Evolutionary conservation across 2,113 vertebrate genomes (phyloP).

Genomic region (Strix aluco): DNA sequence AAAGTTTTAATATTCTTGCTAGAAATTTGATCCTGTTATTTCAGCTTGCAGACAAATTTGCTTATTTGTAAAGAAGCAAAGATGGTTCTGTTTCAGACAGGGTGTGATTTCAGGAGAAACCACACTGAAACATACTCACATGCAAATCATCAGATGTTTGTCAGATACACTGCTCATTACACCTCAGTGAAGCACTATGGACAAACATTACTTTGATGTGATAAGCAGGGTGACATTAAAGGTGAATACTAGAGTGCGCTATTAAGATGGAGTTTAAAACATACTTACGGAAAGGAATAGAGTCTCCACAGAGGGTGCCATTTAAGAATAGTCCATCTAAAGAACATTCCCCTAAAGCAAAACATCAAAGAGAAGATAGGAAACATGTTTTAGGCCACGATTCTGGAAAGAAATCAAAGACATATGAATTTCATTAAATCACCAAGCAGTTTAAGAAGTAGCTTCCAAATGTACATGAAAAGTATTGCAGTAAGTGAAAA

Average conservation of each 20-base stretch:
- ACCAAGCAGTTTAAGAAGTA: slow-evolving; percentile 9
- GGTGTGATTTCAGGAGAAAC: background rate
- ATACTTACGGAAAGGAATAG: background rate
- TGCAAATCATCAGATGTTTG: background rate
- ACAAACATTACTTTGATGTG: slow-evolving; percentile 10
- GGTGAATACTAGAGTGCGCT: background rate
- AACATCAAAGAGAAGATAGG: slow-evolving; percentile 54
- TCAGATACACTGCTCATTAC: background rate
- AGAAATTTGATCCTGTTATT: background rate
- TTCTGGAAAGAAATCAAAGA: slow-evolving; percentile 59
- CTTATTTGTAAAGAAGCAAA: background rate
- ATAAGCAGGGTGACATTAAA: slow-evolving; percentile 10
- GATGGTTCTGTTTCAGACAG: background rate
- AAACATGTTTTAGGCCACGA: background rate
- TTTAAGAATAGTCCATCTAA: slow-evolving; percentile 50
- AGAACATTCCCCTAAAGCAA: slow-evolving; percentile 44
- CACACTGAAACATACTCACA: background rate
- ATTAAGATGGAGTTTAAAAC: slow-evolving; percentile 11
- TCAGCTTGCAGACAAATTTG: background rate
- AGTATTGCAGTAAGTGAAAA: background rate
- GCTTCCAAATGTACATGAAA: background rate
- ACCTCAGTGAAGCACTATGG: background rate
- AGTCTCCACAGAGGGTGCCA: slow-evolving; percentile 3
- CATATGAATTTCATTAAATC: slow-evolving; percentile 37
- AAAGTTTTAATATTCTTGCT: background rate